A percentile compares a stretch with the other conserved stretches of the same genome.
Conservation (phyloP, 2,113 vertebrate species). For the Zosterops lateralis region DNA sequence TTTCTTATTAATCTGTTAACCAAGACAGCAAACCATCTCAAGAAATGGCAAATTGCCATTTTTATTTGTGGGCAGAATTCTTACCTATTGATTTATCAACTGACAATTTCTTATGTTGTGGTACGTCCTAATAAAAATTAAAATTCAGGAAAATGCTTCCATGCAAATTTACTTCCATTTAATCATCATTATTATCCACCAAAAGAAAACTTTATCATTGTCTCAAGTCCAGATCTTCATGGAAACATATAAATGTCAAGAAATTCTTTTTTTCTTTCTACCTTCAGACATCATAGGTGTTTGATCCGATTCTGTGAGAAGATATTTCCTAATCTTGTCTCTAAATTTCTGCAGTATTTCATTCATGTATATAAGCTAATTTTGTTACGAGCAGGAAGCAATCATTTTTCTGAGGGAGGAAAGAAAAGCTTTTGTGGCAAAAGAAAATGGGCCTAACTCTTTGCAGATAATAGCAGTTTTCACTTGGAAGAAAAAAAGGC, state of each 20-base stretch:
- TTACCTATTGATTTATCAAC: background rate
- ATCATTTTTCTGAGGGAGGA: background rate
- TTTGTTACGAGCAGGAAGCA: background rate
- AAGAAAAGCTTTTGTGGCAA: background rate
- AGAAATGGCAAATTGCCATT: background rate
- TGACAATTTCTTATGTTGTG: background rate
- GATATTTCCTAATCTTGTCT: background rate
- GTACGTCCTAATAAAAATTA: background rate
- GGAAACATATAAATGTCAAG: background rate
- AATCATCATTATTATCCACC: background rate
- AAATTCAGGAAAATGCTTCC: background rate
- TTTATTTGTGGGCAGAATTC: background rate
- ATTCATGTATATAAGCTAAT: background rate
- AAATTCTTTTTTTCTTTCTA: background rate
- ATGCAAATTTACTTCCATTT: background rate
- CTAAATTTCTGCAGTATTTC: background rate
- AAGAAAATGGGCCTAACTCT: background rate
- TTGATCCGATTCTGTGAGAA: background rate
- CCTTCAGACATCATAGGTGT: background rate
- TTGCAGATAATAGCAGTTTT: background rate
- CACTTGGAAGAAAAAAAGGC: too few relatives aligned
- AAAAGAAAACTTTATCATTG: background rate
- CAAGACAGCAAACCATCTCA: background rate
- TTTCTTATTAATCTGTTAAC: background rate
- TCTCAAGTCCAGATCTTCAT: background rate